These are phyloP conservation scores for Ptyas mucosa DNA, from an alignment of 2,113 vertebrate genomes.

Conservation along the genomic window DNA sequence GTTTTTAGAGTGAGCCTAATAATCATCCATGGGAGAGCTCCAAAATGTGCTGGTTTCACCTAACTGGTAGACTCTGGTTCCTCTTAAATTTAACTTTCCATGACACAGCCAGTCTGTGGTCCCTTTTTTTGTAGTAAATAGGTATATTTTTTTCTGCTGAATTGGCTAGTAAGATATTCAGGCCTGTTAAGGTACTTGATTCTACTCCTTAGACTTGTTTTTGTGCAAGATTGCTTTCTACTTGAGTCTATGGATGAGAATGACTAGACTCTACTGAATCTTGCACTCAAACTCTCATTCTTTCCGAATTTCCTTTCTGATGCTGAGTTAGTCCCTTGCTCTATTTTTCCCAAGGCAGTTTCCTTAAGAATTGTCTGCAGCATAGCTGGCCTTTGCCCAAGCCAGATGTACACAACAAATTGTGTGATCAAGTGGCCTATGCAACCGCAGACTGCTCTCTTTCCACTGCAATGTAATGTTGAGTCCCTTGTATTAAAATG, in stretches of 20 bases:
- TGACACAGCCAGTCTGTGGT: background rate
- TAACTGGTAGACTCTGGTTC: background rate
- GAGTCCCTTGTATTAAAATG: background rate
- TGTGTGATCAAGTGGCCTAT: background rate
- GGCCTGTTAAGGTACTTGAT: background rate
- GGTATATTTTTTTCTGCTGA: background rate
- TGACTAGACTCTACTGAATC: background rate
- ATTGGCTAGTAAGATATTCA: background rate
- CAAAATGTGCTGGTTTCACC: background rate
- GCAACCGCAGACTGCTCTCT: background rate
- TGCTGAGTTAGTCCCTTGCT: background rate
- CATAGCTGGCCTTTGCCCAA: background rate
- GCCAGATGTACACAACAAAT: background rate
- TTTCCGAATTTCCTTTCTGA: background rate
- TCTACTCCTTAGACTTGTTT: background rate
- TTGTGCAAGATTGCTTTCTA: background rate
- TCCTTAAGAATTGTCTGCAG: background rate
- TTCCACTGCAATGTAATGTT: background rate
- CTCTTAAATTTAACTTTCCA: background rate
- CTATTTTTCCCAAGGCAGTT: background rate
- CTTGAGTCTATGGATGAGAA: background rate
- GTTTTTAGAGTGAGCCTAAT: background rate
- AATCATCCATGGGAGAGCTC: background rate
- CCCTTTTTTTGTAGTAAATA: background rate
- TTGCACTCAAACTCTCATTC: background rate